Evolutionary conservation across 1,140 invertebrate genomes (phyloP).

Genomic region (Zaprionus capensis): DNA sequence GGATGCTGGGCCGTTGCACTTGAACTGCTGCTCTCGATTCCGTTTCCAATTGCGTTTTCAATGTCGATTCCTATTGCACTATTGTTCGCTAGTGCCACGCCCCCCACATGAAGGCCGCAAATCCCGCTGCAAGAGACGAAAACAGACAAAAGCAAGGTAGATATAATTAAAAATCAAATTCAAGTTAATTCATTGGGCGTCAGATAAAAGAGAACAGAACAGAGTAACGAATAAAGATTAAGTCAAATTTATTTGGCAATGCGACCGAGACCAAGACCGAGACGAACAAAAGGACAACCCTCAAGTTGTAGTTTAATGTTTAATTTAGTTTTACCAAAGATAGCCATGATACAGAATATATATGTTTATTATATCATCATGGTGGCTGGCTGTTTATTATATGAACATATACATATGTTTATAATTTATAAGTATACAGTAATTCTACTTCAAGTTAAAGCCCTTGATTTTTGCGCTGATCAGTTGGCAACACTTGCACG

Average conservation of each 20-base stretch:
- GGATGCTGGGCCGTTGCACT: not conserved
- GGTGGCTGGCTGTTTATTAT: too few species aligned
- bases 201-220: not conserved
- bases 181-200: constrained; percentile 15
- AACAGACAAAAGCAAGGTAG: constrained; percentile 14
- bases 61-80: constrained; percentile 31
- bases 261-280: not conserved
- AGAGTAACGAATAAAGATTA: not conserved
- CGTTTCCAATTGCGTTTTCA: constrained; percentile 41
- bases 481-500: not conserved
- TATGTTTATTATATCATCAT: too few species aligned
- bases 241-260: not conserved
- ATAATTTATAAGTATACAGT: too few species aligned
- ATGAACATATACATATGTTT: too few species aligned
- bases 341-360: too few species aligned
- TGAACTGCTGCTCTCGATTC: constrained; percentile 16
- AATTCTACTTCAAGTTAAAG: too few species aligned
- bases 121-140: constrained; percentile 11
- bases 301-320: not conserved
- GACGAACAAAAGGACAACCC: not conserved
- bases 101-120: constrained; percentile 33
- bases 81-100: constrained; percentile 27
- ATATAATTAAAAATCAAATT: constrained; percentile 51
- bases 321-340: not conserved
- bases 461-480: not conserved